Conservation (phyloP, 2,113 vertebrate species). For the Notothenia rossii region DNA sequence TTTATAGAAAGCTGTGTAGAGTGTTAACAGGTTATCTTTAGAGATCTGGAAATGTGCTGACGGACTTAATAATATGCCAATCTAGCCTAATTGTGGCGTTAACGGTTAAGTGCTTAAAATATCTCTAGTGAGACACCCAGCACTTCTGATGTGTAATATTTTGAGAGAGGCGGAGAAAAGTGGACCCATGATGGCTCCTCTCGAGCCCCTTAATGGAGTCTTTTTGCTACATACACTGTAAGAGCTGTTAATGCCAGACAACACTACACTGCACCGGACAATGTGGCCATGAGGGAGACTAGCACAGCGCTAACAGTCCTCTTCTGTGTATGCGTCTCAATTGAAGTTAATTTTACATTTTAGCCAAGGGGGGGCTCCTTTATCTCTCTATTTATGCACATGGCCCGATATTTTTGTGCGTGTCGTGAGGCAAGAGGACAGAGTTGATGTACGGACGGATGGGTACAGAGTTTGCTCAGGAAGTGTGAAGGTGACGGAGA, state of each 20-base stretch:
- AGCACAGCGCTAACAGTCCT: constrained; percentile 43
- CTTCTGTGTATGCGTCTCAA: constrained; percentile 45
- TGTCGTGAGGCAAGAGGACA: constrained; percentile 15
- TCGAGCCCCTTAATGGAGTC: constrained; percentile 53
- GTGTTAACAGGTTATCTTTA: background rate
- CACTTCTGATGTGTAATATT: constrained; percentile 41
- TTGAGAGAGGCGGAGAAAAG: constrained; percentile 39
- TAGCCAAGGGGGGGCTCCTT: constrained; percentile 30
- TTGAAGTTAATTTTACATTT: constrained; percentile 73
- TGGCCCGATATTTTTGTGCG: constrained; percentile 8
- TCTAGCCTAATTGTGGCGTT: constrained; percentile 9
- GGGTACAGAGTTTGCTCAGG: constrained; percentile 41
- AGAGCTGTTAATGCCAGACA: constrained; percentile 41
- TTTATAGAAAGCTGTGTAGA: too few relatives aligned
- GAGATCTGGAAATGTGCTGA: background rate
- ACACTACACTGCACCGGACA: constrained; percentile 21
- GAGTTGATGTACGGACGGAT: constrained; percentile 43
- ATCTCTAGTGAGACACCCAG: background rate
- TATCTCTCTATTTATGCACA: constrained; percentile 64
- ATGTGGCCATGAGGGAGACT: constrained; percentile 33
- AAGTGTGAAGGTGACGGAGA: constrained; percentile 64
- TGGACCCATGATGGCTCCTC: constrained; percentile 37
- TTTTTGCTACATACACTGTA: background rate
- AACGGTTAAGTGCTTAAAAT: constrained; percentile 42
- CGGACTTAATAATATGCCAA: background rate